These are phyloP conservation scores for Sisyra nigra DNA, from an alignment of 2,888 invertebrate genomes.

Conservation along the genomic window DNA sequence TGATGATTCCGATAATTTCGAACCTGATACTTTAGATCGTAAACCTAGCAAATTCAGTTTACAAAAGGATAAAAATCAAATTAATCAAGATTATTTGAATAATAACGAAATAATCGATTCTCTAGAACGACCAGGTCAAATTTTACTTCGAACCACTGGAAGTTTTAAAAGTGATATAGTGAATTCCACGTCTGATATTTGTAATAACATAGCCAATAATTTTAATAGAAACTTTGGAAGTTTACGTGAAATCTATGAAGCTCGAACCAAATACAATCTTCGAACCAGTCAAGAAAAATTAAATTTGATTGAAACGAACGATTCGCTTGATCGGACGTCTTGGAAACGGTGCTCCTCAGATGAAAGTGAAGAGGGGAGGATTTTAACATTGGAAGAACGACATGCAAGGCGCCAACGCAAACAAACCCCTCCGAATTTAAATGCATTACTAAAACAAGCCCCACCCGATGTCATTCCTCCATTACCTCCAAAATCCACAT, in stretches of 20 bases:
- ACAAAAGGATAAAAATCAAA: constrained; percentile 14
- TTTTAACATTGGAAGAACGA: constrained; percentile 53
- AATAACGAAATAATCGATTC: constrained; percentile 34
- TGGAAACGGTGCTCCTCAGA: constrained; percentile 25
- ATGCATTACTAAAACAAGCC: constrained; percentile 30
- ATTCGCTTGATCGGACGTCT: constrained; percentile 16
- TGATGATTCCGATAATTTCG: constrained; percentile 68
- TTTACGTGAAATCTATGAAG: constrained; percentile 58
- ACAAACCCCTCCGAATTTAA: constrained; percentile 33
- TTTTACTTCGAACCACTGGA: constrained; percentile 48
- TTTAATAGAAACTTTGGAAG: constrained; percentile 43
- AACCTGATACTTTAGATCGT: constrained; percentile 72
- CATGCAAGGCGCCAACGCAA: constrained; percentile 59
- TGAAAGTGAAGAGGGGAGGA: constrained; percentile 38
- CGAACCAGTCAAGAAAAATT: constrained; percentile 22
- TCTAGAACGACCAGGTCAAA: constrained; percentile 36
- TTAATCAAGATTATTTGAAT: constrained; percentile 23
- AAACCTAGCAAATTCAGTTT: constrained; percentile 44
- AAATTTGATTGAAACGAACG: constrained; percentile 15
- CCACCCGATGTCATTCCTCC: constrained; percentile 56
- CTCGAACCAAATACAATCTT: constrained; percentile 27
- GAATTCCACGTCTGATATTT: constrained; percentile 14
- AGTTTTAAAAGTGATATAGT: constrained; percentile 44
- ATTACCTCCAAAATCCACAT: constrained; percentile 35
- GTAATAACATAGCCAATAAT: constrained; percentile 21